Evolutionary conservation across 2,797 vertebrate genomes (phyloP).

Genomic region (Chloroceryle inda): DNA sequence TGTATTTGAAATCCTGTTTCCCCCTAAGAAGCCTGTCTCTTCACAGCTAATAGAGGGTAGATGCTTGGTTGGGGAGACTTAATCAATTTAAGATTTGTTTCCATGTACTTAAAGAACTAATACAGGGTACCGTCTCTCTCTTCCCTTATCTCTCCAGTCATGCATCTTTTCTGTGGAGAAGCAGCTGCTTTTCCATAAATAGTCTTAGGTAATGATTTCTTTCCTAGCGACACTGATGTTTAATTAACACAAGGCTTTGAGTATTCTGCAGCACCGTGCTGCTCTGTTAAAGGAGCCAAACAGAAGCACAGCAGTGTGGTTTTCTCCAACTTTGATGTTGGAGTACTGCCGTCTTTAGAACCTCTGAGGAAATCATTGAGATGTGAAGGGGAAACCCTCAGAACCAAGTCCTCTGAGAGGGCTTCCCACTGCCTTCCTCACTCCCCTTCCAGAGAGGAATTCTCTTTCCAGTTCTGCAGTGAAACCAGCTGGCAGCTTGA

Average conservation of each 20-base stretch:
- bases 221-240: not conserved
- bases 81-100: not conserved
- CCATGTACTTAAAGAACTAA: not conserved
- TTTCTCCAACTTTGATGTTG: not conserved
- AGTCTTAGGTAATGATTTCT: not conserved
- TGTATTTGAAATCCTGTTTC: not conserved
- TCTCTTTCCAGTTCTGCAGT: not conserved
- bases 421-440: not conserved
- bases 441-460: not conserved
- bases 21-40: not conserved
- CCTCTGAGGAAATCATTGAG: constrained; percentile 20
- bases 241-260: not conserved
- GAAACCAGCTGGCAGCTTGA: not conserved
- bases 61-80: fast-evolving
- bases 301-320: not conserved
- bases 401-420: not conserved
- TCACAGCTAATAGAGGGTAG: not conserved
- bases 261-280: not conserved
- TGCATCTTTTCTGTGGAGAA: not conserved
- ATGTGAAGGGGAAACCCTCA: not conserved
- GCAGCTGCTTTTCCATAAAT: not conserved
- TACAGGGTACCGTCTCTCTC: fast-evolving
- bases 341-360: not conserved
- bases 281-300: not conserved
- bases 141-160: not conserved